Conservation (phyloP, 2,113 vertebrate genomes). For the Planiliza haematocheilus region DNA sequence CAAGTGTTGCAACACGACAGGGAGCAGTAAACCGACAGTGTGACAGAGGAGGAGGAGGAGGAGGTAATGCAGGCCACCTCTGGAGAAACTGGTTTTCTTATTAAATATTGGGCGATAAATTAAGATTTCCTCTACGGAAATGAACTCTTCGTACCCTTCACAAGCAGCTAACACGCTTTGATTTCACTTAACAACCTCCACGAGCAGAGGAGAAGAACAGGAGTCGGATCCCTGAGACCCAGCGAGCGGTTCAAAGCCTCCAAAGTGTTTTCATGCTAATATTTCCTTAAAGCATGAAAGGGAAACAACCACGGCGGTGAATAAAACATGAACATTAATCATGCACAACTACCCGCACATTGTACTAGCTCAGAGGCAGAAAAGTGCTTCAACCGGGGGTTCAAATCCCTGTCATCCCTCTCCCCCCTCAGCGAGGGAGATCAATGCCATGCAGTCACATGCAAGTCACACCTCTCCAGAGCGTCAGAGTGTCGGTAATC, state of each 20-base stretch:
- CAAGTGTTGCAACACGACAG: conserved; percentile 32
- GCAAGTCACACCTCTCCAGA: conserved; percentile 61
- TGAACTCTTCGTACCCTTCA: too few species aligned
- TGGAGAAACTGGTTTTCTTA: background rate
- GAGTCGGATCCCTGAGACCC: conserved; percentile 8
- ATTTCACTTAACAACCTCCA: conserved; percentile 23
- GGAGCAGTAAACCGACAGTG: conserved; percentile 21
- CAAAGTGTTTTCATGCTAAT: conserved; percentile 60
- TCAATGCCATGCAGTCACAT: conserved; percentile 49
- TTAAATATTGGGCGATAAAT: too few species aligned
- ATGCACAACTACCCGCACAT: conserved; percentile 48
- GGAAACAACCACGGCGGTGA: conserved; percentile 40
- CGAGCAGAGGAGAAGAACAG: background rate
- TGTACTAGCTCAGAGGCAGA: conserved; percentile 56
- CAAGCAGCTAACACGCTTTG: background rate
- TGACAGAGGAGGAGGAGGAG: conserved; percentile 12
- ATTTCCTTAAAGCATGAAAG: conserved; percentile 69
- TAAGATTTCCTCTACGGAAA: too few species aligned
- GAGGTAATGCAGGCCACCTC: background rate
- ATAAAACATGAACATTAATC: conserved; percentile 75
- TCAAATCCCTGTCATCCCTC: conserved; percentile 50
- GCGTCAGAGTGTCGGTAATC: conserved; percentile 34
- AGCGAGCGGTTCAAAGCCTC: conserved; percentile 63
- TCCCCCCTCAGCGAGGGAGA: conserved; percentile 14
- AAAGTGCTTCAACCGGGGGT: conserved; percentile 29